Percentiles rank a stretch among this genome's conserved stretches.
These are phyloP conservation scores for Varanus salvator DNA, from an alignment of 2,113 vertebrate genomes.

Conservation along the genomic window DNA sequence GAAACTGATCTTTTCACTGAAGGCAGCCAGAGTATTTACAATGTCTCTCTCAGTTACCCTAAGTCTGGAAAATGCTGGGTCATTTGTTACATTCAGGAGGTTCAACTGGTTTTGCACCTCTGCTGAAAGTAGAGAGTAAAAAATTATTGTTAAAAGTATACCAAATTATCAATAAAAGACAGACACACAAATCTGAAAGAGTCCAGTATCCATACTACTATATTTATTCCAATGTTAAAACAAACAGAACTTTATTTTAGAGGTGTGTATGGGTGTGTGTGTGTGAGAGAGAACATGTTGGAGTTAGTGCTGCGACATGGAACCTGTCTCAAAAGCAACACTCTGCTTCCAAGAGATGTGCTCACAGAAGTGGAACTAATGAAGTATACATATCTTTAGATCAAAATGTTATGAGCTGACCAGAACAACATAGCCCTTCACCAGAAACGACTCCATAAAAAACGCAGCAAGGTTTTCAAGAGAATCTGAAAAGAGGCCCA, in stretches of 20 bases:
- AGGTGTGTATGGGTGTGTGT: not conserved
- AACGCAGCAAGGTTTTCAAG: slow-evolving; percentile 14
- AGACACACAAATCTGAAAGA: not conserved
- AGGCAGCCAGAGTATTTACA: not conserved
- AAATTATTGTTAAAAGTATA: slow-evolving; percentile 2
- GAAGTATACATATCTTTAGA: slow-evolving; percentile 33
- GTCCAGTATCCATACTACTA: slow-evolving; percentile 41
- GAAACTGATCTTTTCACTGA: not conserved
- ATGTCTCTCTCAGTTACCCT: not conserved
- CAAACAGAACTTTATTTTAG: slow-evolving; percentile 46
- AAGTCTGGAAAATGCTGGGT: not conserved
- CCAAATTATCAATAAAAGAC: not conserved
- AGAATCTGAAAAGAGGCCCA: slow-evolving; percentile 22
- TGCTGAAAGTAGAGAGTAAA: not conserved
- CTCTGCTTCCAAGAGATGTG: slow-evolving; percentile 26
- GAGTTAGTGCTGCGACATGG: slow-evolving; percentile 27
- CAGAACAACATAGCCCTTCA: slow-evolving; percentile 42
- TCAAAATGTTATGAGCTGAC: not conserved
- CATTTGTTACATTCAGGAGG: not conserved
- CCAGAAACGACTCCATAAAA: slow-evolving; percentile 17
- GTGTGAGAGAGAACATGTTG: slow-evolving; percentile 6
- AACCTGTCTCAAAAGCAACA: slow-evolving; percentile 31
- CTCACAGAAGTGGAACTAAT: slow-evolving; percentile 51
- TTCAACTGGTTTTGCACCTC: slow-evolving; percentile 10
- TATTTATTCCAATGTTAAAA: slow-evolving; percentile 70